These are phyloP conservation scores for Triplophysa siluroides DNA, from an alignment of 2,113 vertebrate species.

Conservation along the genomic window DNA sequence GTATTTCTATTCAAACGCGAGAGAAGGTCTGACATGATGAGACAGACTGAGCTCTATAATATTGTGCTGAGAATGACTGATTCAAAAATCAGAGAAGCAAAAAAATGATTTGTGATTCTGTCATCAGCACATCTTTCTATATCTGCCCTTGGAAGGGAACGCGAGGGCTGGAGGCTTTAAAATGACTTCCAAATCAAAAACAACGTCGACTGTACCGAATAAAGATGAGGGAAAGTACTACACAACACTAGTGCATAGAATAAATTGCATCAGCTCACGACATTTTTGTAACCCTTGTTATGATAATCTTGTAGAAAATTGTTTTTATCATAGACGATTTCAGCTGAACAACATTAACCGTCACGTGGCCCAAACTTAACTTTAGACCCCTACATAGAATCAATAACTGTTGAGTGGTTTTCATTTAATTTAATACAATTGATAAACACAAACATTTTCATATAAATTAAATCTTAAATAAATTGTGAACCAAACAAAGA, in stretches of 20 bases:
- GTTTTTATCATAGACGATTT: too few relatives aligned
- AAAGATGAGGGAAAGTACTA: background rate
- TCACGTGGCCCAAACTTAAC: too few relatives aligned
- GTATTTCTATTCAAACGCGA: background rate
- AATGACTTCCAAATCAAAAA: background rate
- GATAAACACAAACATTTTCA: too few relatives aligned
- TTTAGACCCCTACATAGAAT: too few relatives aligned
- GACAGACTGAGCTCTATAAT: background rate
- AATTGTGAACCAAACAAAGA: too few relatives aligned
- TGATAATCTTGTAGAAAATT: too few relatives aligned
- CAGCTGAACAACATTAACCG: too few relatives aligned
- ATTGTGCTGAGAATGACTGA: constrained; percentile 2
- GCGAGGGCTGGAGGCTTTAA: background rate
- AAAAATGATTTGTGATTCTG: constrained; percentile 7
- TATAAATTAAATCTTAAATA: too few relatives aligned
- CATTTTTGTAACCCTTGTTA: too few relatives aligned
- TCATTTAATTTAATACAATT: too few relatives aligned
- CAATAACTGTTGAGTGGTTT: too few relatives aligned
- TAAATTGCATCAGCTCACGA: background rate
- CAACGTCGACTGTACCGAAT: background rate
- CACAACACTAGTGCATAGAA: background rate
- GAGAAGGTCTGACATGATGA: background rate
- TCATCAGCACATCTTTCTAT: constrained; percentile 13
- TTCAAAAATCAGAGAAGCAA: background rate
- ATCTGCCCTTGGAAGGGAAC: constrained; percentile 12